Conservation (phyloP, 2,113 vertebrate species). For the Saccopteryx leptura region DNA sequence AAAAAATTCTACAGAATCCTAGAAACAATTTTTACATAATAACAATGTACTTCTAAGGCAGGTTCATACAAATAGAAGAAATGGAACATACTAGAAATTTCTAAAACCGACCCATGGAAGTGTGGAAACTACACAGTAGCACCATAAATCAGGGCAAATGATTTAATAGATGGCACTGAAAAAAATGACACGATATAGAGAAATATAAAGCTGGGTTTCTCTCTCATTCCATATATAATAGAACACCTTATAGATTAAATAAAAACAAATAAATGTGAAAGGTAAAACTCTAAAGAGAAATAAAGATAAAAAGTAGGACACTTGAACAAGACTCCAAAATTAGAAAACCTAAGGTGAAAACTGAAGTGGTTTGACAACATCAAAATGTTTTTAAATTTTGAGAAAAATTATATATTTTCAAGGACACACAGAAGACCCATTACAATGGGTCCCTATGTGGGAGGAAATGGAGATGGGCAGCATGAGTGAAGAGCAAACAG, state of each 20-base stretch:
- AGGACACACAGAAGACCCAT: neutral
- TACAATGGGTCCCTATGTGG: neutral
- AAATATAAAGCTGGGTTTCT: neutral
- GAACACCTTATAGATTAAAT: neutral
- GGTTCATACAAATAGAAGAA: neutral
- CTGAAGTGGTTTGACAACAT: neutral
- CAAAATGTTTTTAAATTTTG: neutral
- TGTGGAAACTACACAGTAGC: neutral
- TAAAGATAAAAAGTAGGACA: neutral
- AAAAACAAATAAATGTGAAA: neutral
- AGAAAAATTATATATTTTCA: neutral
- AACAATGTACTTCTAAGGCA: neutral
- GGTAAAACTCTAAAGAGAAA: neutral
- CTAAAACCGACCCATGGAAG: neutral
- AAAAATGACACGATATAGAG: neutral
- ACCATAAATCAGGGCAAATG: neutral
- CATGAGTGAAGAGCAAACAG: neutral
- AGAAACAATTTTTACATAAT: neutral
- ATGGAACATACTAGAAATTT: neutral
- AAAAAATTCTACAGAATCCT: neutral
- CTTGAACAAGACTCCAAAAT: neutral
- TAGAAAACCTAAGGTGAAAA: neutral
- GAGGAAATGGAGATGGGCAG: neutral
- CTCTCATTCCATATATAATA: neutral
- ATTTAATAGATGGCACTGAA: neutral